Percentiles rank a stretch among this genome's conserved stretches.
phyloP scores from a whole-genome alignment of 37 sponge, comb jelly and placozoan species.

The Theonella swinhoei region DNA sequence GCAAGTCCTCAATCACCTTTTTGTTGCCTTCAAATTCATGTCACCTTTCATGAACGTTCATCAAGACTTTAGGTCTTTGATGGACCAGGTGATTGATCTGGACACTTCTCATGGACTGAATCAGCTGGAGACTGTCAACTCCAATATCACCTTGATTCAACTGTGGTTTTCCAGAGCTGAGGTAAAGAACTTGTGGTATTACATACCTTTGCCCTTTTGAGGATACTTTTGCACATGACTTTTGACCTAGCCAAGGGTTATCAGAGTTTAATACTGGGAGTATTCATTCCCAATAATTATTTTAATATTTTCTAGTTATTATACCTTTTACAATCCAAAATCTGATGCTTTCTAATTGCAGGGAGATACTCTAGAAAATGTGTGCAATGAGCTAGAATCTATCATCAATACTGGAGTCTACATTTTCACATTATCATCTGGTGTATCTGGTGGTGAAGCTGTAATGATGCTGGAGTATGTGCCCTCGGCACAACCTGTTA shows the following conservation, averaged over 20 bases:
- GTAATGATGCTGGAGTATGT: not conserved
- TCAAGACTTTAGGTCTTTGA: conserved; percentile 50
- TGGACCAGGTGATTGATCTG: conserved; percentile 51
- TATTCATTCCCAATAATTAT: too few species aligned
- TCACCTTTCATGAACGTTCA: conserved; percentile 68
- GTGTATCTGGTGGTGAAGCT: not conserved
- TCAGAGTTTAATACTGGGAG: too few species aligned
- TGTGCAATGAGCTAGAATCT: conserved; percentile 75
- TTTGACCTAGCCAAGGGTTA: too few species aligned
- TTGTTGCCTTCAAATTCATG: conserved; percentile 79
- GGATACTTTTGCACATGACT: too few species aligned
- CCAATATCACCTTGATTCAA: conserved; percentile 77
- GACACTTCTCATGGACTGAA: conserved; percentile 37
- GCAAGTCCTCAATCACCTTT: conserved; percentile 66
- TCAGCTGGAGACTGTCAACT: conserved; percentile 77
- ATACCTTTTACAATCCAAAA: too few species aligned
- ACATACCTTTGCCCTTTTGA: too few species aligned
- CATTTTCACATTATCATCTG: conserved; percentile 41
- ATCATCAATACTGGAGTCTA: conserved; percentile 73
- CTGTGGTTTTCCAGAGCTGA: conserved; percentile 89
- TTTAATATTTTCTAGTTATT: too few species aligned
- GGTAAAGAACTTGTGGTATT: conserved; percentile 41
- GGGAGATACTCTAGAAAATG: conserved; percentile 88
- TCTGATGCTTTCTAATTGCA: conserved; percentile 9
- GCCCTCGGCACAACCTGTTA: not conserved